These are phyloP conservation scores for Kryptolebias ocellatus DNA, from an alignment of 2,797 vertebrate species.

Conservation along the genomic window DNA sequence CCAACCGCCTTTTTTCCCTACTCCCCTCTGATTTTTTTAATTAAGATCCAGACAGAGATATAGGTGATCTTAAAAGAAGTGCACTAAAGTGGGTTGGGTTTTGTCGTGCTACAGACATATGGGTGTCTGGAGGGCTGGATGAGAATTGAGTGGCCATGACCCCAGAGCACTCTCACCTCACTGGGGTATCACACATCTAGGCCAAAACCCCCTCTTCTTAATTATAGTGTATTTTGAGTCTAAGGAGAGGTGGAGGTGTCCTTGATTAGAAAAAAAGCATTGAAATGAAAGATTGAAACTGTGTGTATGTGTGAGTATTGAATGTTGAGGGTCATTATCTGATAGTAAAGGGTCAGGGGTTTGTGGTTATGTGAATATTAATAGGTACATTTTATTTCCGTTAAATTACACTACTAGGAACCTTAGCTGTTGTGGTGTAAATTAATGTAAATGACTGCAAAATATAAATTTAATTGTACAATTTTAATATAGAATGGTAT, in stretches of 20 bases:
- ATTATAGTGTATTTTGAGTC: slow-evolving; percentile 26
- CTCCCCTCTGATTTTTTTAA: slow-evolving; percentile 69
- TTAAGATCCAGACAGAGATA: slow-evolving; percentile 83
- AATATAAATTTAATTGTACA: not conserved
- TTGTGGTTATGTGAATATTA: slow-evolving; percentile 39
- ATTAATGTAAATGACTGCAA: not conserved
- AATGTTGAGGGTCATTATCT: slow-evolving; percentile 38
- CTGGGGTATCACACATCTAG: slow-evolving; percentile 34
- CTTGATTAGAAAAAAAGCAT: slow-evolving; percentile 54
- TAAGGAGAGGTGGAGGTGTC: slow-evolving; percentile 45
- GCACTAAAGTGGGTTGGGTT: slow-evolving; percentile 28
- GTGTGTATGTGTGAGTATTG: slow-evolving; percentile 15
- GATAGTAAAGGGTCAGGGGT: slow-evolving; percentile 12
- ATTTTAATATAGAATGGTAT: not conserved
- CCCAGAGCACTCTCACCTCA: slow-evolving; percentile 51
- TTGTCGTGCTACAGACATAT: slow-evolving; percentile 41
- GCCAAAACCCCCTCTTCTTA: slow-evolving; percentile 13
- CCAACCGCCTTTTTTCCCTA: slow-evolving; percentile 10
- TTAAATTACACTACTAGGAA: slow-evolving; percentile 20
- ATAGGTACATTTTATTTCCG: slow-evolving; percentile 16
- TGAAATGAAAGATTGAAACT: slow-evolving; percentile 36
- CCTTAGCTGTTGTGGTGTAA: not conserved
- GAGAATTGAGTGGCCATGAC: slow-evolving; percentile 68
- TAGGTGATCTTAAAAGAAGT: slow-evolving; percentile 59
- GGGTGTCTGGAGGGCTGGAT: slow-evolving; percentile 9